phyloP scores from a whole-genome alignment of 2,113 vertebrate species.

The Mastomys natalensis region DNA sequence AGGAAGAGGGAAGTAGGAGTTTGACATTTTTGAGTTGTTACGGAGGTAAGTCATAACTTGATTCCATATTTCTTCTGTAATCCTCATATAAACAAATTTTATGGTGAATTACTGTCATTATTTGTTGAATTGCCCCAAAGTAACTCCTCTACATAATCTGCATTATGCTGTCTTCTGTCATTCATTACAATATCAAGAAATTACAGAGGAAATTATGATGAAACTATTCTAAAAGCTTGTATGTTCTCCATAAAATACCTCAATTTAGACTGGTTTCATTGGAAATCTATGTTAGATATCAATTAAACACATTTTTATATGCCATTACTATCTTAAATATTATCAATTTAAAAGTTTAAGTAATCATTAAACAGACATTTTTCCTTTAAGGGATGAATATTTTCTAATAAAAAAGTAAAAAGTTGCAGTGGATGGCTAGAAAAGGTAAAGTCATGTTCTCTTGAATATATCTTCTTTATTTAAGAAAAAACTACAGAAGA shows the following conservation, averaged over 20 bases:
- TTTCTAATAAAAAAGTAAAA: conserved; percentile 5
- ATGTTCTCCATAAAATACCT: background rate
- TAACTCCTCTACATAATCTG: background rate
- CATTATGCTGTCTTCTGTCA: background rate
- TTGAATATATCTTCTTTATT: background rate
- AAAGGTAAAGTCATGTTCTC: background rate
- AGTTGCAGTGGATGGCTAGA: background rate
- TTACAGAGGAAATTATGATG: background rate
- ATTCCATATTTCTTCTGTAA: background rate
- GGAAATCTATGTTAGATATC: background rate
- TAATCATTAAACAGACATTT: background rate
- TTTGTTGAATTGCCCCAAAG: background rate
- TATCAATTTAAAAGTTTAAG: background rate
- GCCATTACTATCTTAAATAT: background rate
- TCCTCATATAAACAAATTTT: background rate
- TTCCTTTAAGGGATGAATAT: background rate
- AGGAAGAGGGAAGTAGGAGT: background rate
- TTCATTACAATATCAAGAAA: background rate
- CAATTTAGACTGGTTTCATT: background rate
- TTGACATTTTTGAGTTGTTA: background rate
- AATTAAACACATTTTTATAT: background rate
- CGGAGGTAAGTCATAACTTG: background rate
- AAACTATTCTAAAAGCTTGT: background rate
- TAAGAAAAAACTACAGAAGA: background rate
- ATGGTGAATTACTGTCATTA: background rate